A percentile compares a stretch with the other conserved stretches of the same genome.
Conservation (phyloP, 35 echinoderm and acorn worm species). For the Nesometra sesokonis region DNA sequence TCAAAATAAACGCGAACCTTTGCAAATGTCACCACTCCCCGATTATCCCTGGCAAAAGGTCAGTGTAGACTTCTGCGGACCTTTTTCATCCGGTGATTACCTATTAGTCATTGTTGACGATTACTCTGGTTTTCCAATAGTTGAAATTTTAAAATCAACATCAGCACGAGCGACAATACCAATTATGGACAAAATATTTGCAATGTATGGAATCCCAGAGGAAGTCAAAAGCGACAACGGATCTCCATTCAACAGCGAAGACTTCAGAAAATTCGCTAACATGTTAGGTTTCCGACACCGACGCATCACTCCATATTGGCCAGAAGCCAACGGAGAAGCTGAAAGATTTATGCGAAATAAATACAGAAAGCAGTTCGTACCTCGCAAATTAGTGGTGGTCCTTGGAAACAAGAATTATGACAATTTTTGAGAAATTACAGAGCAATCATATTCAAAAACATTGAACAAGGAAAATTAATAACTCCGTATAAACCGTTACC, state of each 20-base stretch:
- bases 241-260: neutral
- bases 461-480: neutral
- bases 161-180: conserved; percentile 3
- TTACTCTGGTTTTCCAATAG: neutral
- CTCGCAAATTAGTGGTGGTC: conserved; percentile 4
- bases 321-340: conserved; percentile 5
- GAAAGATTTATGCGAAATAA: conserved; percentile 26
- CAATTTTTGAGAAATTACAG: conserved; percentile 38
- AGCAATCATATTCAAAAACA: conserved; percentile 4
- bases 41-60: conserved; percentile 26
- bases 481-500: neutral
- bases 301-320: neutral
- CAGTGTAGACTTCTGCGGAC: conserved; percentile 55
- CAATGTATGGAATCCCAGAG: neutral
- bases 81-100: conserved; percentile 38
- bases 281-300: neutral
- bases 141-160: conserved; percentile 10
- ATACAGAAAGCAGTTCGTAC: conserved; percentile 20
- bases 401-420: conserved; percentile 53
- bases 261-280: neutral
- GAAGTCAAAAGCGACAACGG: neutral
- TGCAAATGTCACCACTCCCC: conserved; percentile 31
- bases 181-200: neutral
- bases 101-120: neutral
- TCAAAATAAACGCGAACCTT: neutral